These are phyloP conservation scores for Epsilonema sp. DNA, from an alignment of 2,888 invertebrate species.

Conservation along the genomic window DNA sequence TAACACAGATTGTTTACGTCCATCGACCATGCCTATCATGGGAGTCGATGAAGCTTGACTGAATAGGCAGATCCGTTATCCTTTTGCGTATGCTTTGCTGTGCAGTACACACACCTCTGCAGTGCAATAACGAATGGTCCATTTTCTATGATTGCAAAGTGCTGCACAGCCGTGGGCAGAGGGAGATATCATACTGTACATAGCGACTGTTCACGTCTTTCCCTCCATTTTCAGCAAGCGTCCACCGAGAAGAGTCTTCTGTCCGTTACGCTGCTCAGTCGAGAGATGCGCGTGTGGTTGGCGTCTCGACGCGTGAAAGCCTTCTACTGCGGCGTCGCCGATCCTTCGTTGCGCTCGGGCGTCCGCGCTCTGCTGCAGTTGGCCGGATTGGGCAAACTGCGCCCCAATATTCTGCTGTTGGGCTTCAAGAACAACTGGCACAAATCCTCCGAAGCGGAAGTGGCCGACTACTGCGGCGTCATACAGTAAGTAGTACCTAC, in stretches of 20 bases:
- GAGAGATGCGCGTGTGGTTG: conserved; percentile 59
- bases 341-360: conserved; percentile 27
- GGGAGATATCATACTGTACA: too few species aligned
- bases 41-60: too few species aligned
- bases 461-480: conserved; percentile 74
- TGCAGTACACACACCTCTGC: background rate
- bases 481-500: conserved; percentile 81
- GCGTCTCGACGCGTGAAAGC: conserved; percentile 58
- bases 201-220: too few species aligned
- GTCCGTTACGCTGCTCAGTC: conserved; percentile 15
- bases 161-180: too few species aligned
- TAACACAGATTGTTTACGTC: too few species aligned
- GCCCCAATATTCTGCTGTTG: conserved; percentile 77
- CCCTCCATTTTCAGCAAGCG: conserved; percentile 14
- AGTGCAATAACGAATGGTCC: too few species aligned
- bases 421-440: conserved; percentile 89
- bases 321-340: conserved; percentile 49
- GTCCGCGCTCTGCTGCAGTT: conserved; percentile 26
- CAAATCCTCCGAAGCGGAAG: conserved; percentile 40
- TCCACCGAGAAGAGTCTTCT: too few species aligned
- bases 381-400: conserved; percentile 74
- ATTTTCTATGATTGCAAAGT: too few species aligned
- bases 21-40: too few species aligned
- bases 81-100: background rate
- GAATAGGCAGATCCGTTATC: background rate